These are phyloP conservation scores for Pangasius sanitwongsei DNA, from an alignment of 2,797 vertebrate genomes.

Conservation along the genomic window DNA sequence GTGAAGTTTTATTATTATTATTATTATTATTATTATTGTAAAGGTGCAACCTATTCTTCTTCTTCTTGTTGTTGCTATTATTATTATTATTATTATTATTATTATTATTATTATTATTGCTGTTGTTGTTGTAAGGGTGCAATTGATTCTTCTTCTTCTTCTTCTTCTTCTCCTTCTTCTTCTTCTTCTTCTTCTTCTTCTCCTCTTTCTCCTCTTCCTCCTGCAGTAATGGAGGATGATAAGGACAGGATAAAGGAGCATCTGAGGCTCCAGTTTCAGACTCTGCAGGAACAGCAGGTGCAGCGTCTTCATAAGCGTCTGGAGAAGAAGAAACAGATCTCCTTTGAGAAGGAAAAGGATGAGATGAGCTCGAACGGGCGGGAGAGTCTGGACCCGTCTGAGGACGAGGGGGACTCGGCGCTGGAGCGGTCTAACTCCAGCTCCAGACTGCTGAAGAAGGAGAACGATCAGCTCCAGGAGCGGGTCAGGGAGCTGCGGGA, in stretches of 20 bases:
- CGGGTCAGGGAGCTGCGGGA: slow-evolving; percentile 82
- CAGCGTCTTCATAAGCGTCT: slow-evolving; percentile 72
- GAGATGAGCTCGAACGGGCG: background rate
- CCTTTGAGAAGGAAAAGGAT: slow-evolving; percentile 23
- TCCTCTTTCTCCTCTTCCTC: background rate
- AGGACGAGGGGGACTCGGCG: slow-evolving; percentile 49
- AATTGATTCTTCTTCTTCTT: no score
- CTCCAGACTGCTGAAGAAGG: slow-evolving; percentile 74
- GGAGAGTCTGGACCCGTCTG: slow-evolving; percentile 68
- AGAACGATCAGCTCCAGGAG: slow-evolving; percentile 73
- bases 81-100: background rate
- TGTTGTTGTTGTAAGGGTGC: no score
- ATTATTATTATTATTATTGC: background rate
- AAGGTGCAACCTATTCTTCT: no score
- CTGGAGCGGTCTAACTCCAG: slow-evolving; percentile 62
- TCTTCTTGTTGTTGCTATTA: no score
- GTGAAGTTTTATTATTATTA: no score
- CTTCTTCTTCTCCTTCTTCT: background rate
- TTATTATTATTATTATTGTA: no score
- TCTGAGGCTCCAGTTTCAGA: slow-evolving; percentile 83
- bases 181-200: background rate
- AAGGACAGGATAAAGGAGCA: slow-evolving; percentile 65
- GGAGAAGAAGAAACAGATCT: slow-evolving; percentile 71
- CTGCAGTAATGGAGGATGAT: slow-evolving; percentile 74
- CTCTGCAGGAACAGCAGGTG: slow-evolving; percentile 85